Evolutionary conservation across 2,113 vertebrate genomes (phyloP).

Genomic region (Glaucomys volans): DNA sequence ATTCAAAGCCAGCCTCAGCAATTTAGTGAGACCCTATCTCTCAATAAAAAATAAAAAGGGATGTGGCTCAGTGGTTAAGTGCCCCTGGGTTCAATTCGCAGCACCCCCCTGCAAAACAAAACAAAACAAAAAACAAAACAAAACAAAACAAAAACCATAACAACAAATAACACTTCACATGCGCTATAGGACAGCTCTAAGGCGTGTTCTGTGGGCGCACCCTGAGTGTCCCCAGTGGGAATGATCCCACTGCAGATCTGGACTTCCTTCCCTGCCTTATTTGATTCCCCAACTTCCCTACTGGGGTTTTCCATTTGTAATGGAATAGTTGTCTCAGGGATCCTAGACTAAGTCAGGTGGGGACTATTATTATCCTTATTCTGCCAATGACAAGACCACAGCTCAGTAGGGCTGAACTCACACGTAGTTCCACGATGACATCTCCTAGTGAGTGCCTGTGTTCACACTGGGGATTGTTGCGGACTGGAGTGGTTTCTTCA

Average conservation of each 20-base stretch:
- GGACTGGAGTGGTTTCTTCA: not conserved
- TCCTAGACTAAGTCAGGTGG: not conserved
- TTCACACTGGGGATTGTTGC: not conserved
- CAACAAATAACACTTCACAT: too few species aligned
- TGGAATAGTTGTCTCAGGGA: not conserved
- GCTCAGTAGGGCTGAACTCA: not conserved
- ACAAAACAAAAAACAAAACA: not conserved
- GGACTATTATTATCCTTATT: not conserved
- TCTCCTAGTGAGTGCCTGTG: not conserved
- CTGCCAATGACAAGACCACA: not conserved
- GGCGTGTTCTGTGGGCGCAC: rapidly evolving
- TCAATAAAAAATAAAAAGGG: too few species aligned
- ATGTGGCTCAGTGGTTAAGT: too few species aligned
- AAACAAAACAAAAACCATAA: too few species aligned
- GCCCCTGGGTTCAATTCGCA: too few species aligned
- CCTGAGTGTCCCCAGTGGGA: not conserved
- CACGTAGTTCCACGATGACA: not conserved
- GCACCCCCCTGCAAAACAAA: too few species aligned
- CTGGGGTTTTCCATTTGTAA: not conserved
- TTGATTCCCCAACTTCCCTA: not conserved
- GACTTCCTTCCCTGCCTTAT: not conserved
- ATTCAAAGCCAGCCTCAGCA: too few species aligned
- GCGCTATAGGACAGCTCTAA: not conserved
- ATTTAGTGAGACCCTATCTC: too few species aligned
- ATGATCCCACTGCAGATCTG: not conserved